A percentile compares a stretch with the other conserved stretches of the same genome.
phyloP scores from a whole-genome alignment of 2,888 invertebrate genomes.

The Marronus borbonicus region DNA sequence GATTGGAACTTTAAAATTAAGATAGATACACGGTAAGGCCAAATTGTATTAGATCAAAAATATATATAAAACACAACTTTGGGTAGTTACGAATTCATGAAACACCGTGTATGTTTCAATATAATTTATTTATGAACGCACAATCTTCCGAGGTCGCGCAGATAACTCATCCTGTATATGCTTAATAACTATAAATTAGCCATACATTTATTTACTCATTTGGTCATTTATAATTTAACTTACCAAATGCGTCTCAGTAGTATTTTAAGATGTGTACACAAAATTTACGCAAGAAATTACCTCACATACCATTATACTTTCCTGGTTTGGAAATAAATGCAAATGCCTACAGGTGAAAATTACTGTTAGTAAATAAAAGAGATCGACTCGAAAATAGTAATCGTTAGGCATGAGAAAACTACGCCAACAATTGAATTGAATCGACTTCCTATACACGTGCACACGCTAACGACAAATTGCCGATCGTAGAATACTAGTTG shows the following conservation, averaged over 20 bases:
- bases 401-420: conserved; percentile 6
- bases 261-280: neutral
- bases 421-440: conserved; percentile 15
- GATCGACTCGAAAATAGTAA: neutral
- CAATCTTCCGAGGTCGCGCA: too few species aligned
- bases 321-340: neutral
- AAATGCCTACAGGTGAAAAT: conserved; percentile 17
- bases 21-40: too few species aligned
- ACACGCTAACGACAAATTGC: conserved; percentile 24
- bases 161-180: too few species aligned
- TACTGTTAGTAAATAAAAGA: conserved; percentile 19
- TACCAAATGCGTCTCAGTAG: neutral
- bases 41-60: too few species aligned
- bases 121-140: too few species aligned
- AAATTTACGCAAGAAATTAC: neutral
- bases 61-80: too few species aligned
- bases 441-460: conserved; percentile 32
- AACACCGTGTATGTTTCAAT: too few species aligned
- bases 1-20: too few species aligned
- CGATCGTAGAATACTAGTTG: conserved; percentile 1
- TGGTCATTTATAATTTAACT: too few species aligned
- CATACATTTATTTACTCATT: too few species aligned
- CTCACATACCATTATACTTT: conserved; percentile 3
- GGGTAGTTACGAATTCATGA: too few species aligned
- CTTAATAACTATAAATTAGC: too few species aligned